Conservation (phyloP, 2,113 vertebrate species). For the Orycteropus afer region DNA sequence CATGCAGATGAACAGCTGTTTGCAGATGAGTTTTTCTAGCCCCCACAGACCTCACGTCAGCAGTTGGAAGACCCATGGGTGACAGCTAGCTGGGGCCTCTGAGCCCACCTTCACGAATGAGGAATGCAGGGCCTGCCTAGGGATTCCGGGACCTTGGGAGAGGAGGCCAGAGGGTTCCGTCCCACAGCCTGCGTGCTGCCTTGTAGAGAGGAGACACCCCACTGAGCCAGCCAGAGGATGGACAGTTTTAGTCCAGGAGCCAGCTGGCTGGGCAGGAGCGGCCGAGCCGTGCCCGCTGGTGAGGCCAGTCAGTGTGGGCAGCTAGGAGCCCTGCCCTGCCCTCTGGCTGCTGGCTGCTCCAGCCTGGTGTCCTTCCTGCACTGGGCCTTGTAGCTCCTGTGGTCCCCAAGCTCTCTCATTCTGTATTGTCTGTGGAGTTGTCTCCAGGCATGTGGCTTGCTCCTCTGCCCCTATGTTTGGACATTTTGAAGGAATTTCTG, state of each 20-base stretch:
- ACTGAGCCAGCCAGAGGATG: fast-evolving
- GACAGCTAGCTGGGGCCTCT: background rate
- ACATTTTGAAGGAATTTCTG: background rate
- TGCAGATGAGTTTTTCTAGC: conserved; percentile 84
- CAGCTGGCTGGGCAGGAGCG: too few relatives aligned
- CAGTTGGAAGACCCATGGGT: background rate
- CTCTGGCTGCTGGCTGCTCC: background rate
- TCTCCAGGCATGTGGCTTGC: conserved; percentile 55
- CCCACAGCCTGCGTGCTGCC: background rate
- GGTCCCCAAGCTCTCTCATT: background rate
- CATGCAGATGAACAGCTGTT: conserved; percentile 63
- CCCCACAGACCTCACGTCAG: background rate
- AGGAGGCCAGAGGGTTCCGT: fast-evolving
- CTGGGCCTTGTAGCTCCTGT: background rate
- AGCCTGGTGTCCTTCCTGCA: background rate
- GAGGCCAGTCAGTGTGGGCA: too few relatives aligned
- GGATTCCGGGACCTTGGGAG: background rate
- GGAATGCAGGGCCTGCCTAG: fast-evolving
- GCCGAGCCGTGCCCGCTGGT: too few relatives aligned
- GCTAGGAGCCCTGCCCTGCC: fast-evolving
- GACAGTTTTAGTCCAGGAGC: fast-evolving
- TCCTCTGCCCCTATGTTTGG: conserved; percentile 15
- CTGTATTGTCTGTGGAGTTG: conserved; percentile 57
- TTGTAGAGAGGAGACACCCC: fast-evolving
- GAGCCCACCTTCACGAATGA: conserved; percentile 44